These are phyloP conservation scores for Cyanoderma ruficeps DNA, from an alignment of 2,113 vertebrate species.

Conservation along the genomic window DNA sequence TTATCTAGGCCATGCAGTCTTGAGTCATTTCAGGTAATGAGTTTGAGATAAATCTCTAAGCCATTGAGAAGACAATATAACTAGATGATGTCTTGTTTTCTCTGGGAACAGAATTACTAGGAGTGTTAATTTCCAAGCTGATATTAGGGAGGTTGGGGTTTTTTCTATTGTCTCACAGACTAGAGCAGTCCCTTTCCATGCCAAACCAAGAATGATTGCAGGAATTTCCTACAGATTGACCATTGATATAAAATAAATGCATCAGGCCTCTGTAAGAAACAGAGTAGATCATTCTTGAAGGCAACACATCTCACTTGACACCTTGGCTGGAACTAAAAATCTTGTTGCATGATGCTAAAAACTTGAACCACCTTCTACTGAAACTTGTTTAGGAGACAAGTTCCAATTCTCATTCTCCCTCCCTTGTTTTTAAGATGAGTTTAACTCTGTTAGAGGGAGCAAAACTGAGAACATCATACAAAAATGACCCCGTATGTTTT, in stretches of 20 bases:
- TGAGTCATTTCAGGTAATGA: constrained; percentile 15
- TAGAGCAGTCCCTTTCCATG: background rate
- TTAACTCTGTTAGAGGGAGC: background rate
- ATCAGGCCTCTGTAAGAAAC: background rate
- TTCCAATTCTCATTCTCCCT: background rate
- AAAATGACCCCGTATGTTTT: background rate
- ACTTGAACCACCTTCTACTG: background rate
- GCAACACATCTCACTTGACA: background rate
- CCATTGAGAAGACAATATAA: background rate
- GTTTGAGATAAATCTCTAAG: constrained; percentile 7
- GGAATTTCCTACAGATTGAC: background rate
- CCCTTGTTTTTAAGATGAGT: background rate
- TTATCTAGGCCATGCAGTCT: background rate
- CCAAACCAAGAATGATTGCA: background rate
- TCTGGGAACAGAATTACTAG: background rate
- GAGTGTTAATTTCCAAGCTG: background rate
- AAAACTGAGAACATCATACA: background rate
- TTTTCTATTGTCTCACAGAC: background rate
- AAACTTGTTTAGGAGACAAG: background rate
- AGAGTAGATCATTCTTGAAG: background rate
- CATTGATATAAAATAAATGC: background rate
- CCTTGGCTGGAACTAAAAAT: background rate
- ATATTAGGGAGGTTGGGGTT: background rate
- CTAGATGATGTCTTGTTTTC: background rate
- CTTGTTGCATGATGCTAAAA: background rate